A percentile compares a stretch with the other conserved stretches of the same genome.
These are phyloP conservation scores for Elegia similella DNA, from an alignment of 2,888 invertebrate species.

Conservation along the genomic window DNA sequence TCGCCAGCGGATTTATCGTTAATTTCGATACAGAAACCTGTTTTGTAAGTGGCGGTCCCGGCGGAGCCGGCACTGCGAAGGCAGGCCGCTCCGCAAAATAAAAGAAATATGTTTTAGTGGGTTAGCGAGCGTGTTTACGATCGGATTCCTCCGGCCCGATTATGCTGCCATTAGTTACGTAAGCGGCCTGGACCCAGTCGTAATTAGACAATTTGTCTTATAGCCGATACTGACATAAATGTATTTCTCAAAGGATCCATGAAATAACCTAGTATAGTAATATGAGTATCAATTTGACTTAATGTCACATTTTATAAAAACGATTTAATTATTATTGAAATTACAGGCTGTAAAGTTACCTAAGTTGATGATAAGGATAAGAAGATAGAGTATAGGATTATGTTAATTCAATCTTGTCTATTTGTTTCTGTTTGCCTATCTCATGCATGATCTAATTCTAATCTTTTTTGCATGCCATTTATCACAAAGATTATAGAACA, in stretches of 20 bases:
- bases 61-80: conserved; percentile 48
- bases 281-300: too few relatives aligned
- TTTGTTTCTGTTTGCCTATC: too few relatives aligned
- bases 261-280: background rate
- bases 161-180: conserved; percentile 74
- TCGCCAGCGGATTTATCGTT: conserved; percentile 66
- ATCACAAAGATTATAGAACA: too few relatives aligned
- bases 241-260: conserved; percentile 31
- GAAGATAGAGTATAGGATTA: too few relatives aligned
- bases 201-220: conserved; percentile 69
- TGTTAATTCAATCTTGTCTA: too few relatives aligned
- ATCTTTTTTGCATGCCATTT: too few relatives aligned
- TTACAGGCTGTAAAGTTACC: too few relatives aligned
- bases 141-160: conserved; percentile 67
- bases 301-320: too few relatives aligned
- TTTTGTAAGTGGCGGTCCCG: conserved; percentile 59
- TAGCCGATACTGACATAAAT: conserved; percentile 45
- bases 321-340: too few relatives aligned
- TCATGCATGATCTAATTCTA: too few relatives aligned
- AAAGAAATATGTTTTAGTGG: conserved; percentile 81
- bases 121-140: conserved; percentile 79
- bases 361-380: too few relatives aligned
- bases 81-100: conserved; percentile 68
- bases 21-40: conserved; percentile 72
- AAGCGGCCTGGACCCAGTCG: conserved; percentile 51